These are phyloP conservation scores for Acrocephalus scirpaceus DNA, from an alignment of 2,797 vertebrate genomes.

Conservation along the genomic window DNA sequence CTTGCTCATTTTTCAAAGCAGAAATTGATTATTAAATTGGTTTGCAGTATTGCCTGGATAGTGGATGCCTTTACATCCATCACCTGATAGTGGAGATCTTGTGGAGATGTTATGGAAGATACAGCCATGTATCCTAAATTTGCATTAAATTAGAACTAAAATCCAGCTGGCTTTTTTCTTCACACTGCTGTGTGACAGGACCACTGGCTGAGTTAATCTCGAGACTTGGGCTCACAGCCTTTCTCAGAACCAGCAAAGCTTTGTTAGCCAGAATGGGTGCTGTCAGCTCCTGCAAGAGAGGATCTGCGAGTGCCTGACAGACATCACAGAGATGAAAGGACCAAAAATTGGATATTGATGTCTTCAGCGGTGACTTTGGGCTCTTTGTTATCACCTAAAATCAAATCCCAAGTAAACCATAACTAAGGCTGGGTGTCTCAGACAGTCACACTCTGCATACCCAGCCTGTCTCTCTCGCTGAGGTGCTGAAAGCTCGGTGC, in stretches of 20 bases:
- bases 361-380: not conserved
- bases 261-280: no score
- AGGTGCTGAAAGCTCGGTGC: accelerated
- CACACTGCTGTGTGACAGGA: not conserved
- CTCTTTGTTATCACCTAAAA: not conserved
- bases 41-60: not conserved
- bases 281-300: not conserved
- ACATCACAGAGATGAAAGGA: not conserved
- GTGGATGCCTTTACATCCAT: not conserved
- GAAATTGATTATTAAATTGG: not conserved
- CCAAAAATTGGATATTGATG: not conserved
- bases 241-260: not conserved
- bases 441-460: not conserved
- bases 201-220: not conserved
- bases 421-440: not conserved
- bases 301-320: not conserved
- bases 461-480: not conserved
- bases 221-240: not conserved
- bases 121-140: not conserved
- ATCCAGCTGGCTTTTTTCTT: not conserved
- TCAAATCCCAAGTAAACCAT: accelerated
- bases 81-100: not conserved
- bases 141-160: not conserved
- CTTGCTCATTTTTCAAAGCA: not conserved
- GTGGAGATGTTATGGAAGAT: not conserved